Conservation (phyloP, 2,113 vertebrate species). For the Capreolus pygargus region DNA sequence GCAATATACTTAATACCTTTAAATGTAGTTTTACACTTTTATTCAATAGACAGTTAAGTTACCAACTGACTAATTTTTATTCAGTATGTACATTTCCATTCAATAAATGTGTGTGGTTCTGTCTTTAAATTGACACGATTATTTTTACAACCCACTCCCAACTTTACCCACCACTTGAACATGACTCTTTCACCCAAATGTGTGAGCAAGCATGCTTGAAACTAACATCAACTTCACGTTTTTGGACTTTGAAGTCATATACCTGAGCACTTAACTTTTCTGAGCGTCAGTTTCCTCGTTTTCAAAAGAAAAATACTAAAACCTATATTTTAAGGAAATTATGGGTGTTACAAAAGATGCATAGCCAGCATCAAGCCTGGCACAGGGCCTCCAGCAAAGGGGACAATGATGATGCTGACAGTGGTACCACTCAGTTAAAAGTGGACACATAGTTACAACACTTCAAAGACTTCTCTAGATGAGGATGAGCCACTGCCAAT, state of each 20-base stretch:
- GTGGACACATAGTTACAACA: fast-evolving
- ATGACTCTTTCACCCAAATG: neutral
- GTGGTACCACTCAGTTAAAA: neutral
- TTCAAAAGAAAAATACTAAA: neutral
- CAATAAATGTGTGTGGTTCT: neutral
- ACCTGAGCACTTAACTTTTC: neutral
- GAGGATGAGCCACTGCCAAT: no score
- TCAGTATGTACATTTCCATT: neutral
- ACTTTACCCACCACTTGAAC: neutral
- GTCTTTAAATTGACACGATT: neutral
- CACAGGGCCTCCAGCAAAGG: no score
- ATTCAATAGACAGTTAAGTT: neutral
- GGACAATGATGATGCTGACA: fast-evolving
- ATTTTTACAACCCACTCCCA: neutral
- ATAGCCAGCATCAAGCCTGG: fast-evolving
- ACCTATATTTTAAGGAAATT: neutral
- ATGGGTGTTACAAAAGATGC: neutral
- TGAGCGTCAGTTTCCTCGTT: neutral
- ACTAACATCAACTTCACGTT: neutral
- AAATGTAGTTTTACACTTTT: neutral
- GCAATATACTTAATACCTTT: neutral
- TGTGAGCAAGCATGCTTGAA: neutral
- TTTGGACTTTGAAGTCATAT: neutral
- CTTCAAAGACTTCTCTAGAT: neutral
- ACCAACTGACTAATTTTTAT: neutral